Evolutionary conservation across 1,140 invertebrate species (phyloP).

Genomic region (Drosophila malerkotliana): DNA sequence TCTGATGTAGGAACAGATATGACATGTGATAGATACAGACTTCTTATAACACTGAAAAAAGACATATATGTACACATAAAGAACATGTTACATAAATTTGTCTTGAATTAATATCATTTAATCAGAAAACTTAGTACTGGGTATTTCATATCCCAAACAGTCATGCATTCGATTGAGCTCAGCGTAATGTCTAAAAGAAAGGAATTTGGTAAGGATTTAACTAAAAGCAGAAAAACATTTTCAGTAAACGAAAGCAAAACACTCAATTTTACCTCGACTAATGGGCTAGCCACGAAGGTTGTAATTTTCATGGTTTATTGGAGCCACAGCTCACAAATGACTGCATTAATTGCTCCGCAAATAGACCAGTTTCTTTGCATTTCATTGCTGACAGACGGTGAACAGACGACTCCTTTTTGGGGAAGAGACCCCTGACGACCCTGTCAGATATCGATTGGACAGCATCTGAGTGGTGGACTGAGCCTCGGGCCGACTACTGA

Average conservation of each 20-base stretch:
- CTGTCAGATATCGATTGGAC: slow-evolving; percentile 16
- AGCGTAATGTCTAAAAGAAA: not conserved
- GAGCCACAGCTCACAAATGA: slow-evolving; percentile 2
- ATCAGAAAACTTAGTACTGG: not conserved
- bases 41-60: too few species aligned
- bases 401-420: slow-evolving; percentile 2
- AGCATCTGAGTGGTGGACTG: slow-evolving; percentile 3
- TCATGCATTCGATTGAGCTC: not conserved
- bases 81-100: too few species aligned
- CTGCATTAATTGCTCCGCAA: slow-evolving; percentile 39
- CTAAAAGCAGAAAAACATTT: not conserved
- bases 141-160: not conserved
- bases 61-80: too few species aligned
- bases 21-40: too few species aligned
- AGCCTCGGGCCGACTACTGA: slow-evolving; percentile 12
- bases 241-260: too few species aligned
- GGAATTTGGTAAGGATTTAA: not conserved
- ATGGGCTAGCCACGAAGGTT: slow-evolving; percentile 1
- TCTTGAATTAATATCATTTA: too few species aligned
- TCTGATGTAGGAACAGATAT: too few species aligned
- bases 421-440: not conserved
- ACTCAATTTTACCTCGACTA: not conserved
- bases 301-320: not conserved
- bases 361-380: slow-evolving; percentile 15
- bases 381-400: slow-evolving; percentile 29